These are phyloP conservation scores for Monopterus albus DNA, from an alignment of 2,113 vertebrate genomes.

Conservation along the genomic window DNA sequence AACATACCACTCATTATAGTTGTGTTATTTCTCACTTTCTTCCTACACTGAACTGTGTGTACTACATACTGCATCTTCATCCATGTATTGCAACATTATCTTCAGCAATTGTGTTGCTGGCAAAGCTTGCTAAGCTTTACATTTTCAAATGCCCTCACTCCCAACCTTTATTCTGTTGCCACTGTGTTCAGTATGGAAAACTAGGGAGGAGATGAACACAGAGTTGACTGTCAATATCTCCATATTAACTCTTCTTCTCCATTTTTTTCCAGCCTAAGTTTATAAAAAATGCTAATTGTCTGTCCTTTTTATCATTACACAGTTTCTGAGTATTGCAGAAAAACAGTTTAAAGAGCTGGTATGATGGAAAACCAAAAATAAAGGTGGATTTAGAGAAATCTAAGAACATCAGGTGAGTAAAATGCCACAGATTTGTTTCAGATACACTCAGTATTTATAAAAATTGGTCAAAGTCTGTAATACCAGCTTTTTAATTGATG, in stretches of 20 bases:
- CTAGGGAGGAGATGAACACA: neutral
- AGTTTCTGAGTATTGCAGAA: no score
- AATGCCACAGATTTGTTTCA: no score
- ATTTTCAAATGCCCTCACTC: slow-evolving; percentile 10
- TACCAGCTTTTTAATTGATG: no score
- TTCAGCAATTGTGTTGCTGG: slow-evolving; percentile 26
- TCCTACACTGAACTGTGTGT: slow-evolving; percentile 11
- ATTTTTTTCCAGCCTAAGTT: no score
- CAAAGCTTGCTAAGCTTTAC: slow-evolving; percentile 13
- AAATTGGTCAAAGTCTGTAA: no score
- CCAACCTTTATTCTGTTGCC: neutral
- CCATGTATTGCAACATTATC: slow-evolving; percentile 37
- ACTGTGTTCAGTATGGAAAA: slow-evolving; percentile 19
- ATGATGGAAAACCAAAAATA: no score
- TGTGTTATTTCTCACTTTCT: slow-evolving; percentile 10
- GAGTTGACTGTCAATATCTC: neutral
- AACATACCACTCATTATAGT: neutral
- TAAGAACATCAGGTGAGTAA: no score
- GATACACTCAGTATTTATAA: no score
- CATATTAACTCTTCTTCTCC: neutral
- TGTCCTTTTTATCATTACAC: no score
- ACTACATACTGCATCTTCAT: neutral
- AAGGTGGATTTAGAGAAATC: no score
- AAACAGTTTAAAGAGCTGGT: no score
- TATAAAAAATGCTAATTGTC: no score